Conservation (phyloP, 2,113 vertebrate species). For the Aldabrachelys gigantea region DNA sequence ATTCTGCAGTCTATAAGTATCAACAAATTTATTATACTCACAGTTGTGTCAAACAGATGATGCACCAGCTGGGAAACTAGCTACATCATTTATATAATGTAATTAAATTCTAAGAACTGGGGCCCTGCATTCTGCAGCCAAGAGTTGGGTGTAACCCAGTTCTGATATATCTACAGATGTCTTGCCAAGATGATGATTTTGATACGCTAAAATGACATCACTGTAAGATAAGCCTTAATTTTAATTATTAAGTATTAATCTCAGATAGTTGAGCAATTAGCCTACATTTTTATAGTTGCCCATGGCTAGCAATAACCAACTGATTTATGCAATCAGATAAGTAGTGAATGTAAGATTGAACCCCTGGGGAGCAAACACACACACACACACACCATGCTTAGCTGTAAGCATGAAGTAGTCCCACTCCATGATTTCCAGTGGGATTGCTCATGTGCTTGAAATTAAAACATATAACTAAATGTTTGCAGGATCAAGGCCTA, state of each 20-base stretch:
- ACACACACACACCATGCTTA: not conserved
- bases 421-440: not conserved
- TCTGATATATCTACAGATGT: slow-evolving; percentile 6
- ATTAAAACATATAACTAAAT: not conserved
- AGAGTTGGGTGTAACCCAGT: slow-evolving; percentile 57
- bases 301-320: not conserved
- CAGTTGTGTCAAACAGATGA: slow-evolving; percentile 48
- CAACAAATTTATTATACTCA: not conserved
- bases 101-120: slow-evolving; percentile 9
- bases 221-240: slow-evolving; percentile 16
- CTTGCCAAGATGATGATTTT: slow-evolving; percentile 35
- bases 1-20: not conserved
- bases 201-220: not conserved
- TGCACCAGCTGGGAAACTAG: slow-evolving; percentile 20
- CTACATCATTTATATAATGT: slow-evolving; percentile 21
- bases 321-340: not conserved
- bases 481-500: not conserved
- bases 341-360: not conserved
- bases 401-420: not conserved
- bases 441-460: not conserved
- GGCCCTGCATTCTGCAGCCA: slow-evolving; percentile 9
- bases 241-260: not conserved
- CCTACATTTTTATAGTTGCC: not conserved
- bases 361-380: not conserved
- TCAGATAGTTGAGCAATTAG: not conserved